Percentiles rank a stretch among this genome's conserved stretches.
These are phyloP conservation scores for Phylloscopus trochiloides DNA, from an alignment of 2,113 vertebrate genomes.

Conservation along the genomic window DNA sequence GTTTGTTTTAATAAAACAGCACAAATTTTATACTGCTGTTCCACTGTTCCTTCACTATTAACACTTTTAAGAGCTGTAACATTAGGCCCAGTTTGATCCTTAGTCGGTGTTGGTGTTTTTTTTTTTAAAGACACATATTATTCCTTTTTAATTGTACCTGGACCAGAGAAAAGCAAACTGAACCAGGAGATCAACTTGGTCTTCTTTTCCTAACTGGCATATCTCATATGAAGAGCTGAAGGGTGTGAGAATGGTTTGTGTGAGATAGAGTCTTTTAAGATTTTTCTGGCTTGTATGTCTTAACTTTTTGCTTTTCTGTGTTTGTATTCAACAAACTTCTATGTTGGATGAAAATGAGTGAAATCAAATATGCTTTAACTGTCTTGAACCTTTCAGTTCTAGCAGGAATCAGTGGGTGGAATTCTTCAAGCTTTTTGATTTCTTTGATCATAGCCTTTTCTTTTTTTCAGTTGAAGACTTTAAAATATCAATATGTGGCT, in stretches of 20 bases:
- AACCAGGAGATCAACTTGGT: neutral
- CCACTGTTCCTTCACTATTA: neutral
- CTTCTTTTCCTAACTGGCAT: neutral
- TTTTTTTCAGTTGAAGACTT: neutral
- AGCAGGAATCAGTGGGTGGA: neutral
- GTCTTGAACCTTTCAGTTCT: neutral
- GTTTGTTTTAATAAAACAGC: neutral
- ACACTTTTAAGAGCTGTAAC: neutral
- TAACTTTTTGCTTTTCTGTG: neutral
- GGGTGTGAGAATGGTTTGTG: neutral
- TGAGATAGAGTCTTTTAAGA: neutral
- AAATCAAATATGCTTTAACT: neutral
- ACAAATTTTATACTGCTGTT: neutral
- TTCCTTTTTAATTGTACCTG: neutral
- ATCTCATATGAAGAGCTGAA: neutral
- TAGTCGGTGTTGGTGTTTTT: neutral
- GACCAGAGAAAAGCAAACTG: neutral
- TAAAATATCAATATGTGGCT: neutral
- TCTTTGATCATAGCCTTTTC: neutral
- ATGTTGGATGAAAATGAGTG: neutral
- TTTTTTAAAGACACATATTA: neutral
- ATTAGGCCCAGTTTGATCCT: neutral
- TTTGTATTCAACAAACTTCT: neutral
- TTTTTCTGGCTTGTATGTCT: neutral
- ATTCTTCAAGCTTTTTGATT: neutral